Percentiles rank a stretch among this genome's conserved stretches.
Conservation (phyloP, 2,888 invertebrate species). For the Pachycephus smyrnensis region DNA sequence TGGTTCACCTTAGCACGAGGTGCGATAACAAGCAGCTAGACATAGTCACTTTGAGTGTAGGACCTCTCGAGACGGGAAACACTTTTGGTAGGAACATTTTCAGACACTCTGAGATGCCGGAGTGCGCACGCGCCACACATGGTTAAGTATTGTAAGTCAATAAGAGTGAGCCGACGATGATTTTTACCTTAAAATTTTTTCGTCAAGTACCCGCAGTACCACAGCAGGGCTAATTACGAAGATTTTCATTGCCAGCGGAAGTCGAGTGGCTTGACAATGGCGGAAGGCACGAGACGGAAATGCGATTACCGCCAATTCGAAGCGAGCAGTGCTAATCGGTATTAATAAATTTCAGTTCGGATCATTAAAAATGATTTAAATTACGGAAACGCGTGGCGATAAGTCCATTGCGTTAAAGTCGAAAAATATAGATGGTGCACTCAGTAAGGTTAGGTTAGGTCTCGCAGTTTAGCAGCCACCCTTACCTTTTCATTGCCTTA, state of each 20-base stretch:
- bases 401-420: not conserved
- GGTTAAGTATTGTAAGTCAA: slow-evolving; percentile 16
- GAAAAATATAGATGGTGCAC: not conserved
- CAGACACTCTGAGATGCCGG: slow-evolving; percentile 37
- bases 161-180: not conserved
- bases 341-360: not conserved
- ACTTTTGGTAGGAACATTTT: slow-evolving; percentile 49
- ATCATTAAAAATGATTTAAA: not conserved
- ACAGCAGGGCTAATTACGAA: not conserved
- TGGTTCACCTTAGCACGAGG: slow-evolving; percentile 40
- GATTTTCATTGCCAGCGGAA: not conserved
- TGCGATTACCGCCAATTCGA: not conserved
- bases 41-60: slow-evolving; percentile 49
- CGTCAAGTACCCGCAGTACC: not conserved
- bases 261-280: not conserved
- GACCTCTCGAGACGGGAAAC: slow-evolving; percentile 58
- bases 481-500: not conserved
- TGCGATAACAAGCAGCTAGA: slow-evolving; percentile 59
- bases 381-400: not conserved
- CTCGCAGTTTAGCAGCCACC: not conserved
- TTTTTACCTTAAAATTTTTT: not conserved
- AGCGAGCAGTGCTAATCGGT: not conserved
- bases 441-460: not conserved
- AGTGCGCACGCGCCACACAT: slow-evolving; percentile 26
- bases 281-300: not conserved